Base-by-base conservation (phyloP, 1,140 invertebrate genomes). In the Sitodiplosis mosellana region DNA sequence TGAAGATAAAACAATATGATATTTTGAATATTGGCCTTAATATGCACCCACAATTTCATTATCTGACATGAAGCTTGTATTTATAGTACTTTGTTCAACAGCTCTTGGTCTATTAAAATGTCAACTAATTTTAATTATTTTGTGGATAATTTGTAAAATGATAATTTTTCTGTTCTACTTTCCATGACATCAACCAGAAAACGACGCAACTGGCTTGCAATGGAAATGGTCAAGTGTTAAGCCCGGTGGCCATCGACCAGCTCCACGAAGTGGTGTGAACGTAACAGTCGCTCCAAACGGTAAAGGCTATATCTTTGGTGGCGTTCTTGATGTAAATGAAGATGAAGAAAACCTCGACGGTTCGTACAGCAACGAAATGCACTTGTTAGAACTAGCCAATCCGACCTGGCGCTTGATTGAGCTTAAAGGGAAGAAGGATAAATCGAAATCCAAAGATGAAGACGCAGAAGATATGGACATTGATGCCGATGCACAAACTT, bases 281-380 rank as follows among this genome's bases (percentile, higher is more conserved):
- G 64, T 59, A 47, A 56, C 64, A 12, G 55, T 57, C 15, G 59
- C 66, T 5, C 51, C 60, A 3, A 72, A 70, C 52, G 56, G 56
- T 10, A 69, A 66, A 47, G 57, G 54, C 0, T 64, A 59, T 47
- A 56, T 59, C 42, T 85, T 84, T 71, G 81, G 86, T 34, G 86
- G 86, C 6, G 85, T 89, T 21, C 76, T 78, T 72, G 87, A 87
- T 55, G 73, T 83, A 45, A 79, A 88, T 56, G 80, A 86, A 51
- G 76, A 81, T 47, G 83, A 87, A 49, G 88, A 93, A 62, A 74
- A 82, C 51, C 60, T 93, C 0, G 64, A 70, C 34, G 82, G 87
- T 2, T 76, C 73, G 41, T 91, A 93, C 67, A 87, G 75, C 50
- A 87, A 92, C 61, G 86, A 92, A 49, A 60, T 93, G 7, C 72